Evolutionary conservation across 2,113 vertebrate genomes (phyloP).

Genomic region (Hyla sarda): DNA sequence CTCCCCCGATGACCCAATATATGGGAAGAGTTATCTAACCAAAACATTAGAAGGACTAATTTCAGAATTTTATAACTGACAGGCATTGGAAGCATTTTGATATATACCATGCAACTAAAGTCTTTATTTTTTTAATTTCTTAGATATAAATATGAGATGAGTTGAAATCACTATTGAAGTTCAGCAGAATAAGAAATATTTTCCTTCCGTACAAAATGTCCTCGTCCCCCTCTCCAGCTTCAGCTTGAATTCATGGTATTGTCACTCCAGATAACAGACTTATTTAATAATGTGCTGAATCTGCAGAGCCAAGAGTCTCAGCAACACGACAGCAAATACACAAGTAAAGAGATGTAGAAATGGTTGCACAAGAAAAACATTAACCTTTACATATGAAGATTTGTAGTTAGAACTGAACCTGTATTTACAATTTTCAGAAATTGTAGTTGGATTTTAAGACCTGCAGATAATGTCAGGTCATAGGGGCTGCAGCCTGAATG

Average conservation of each 20-base stretch:
- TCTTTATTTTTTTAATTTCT: slow-evolving; percentile 15
- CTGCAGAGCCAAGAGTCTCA: slow-evolving; percentile 6
- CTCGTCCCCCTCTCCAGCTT: slow-evolving; percentile 10
- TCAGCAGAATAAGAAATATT: slow-evolving; percentile 1
- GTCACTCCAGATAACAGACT: slow-evolving; percentile 1
- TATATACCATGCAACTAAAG: not conserved
- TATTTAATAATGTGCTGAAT: slow-evolving; percentile 42
- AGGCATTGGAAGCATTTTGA: not conserved
- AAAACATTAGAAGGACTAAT: too few relatives aligned
- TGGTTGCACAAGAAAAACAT: not conserved
- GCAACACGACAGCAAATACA: slow-evolving; percentile 12
- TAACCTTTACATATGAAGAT: not conserved
- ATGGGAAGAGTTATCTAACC: too few relatives aligned
- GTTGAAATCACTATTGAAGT: not conserved
- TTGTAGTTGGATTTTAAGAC: not conserved
- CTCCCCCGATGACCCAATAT: too few relatives aligned
- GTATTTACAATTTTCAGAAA: not conserved
- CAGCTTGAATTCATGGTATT: slow-evolving; percentile 34
- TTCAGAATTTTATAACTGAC: too few relatives aligned
- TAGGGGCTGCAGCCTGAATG: not conserved
- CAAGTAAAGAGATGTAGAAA: slow-evolving; percentile 1
- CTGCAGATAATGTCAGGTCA: not conserved
- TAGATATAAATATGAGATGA: not conserved
- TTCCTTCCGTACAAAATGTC: not conserved
- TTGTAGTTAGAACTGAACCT: not conserved